Evolutionary conservation across 2,113 vertebrate genomes (phyloP).

Genomic region (Aptenodytes patagonicus): DNA sequence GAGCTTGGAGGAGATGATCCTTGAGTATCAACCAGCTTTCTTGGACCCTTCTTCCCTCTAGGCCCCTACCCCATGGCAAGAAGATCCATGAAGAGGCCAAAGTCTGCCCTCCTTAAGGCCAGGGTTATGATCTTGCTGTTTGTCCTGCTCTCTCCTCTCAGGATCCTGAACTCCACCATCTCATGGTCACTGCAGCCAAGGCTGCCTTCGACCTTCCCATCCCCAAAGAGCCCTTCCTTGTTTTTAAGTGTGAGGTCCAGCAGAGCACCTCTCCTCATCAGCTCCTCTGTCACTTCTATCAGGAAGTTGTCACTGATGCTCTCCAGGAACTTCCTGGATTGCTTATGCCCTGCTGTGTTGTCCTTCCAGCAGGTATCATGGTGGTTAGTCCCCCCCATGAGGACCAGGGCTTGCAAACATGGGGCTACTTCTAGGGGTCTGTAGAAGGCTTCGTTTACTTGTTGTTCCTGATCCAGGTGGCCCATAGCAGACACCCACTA

Average conservation of each 20-base stretch:
- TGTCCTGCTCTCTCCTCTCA: neutral
- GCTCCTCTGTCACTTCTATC: neutral
- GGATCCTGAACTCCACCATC: neutral
- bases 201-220: neutral
- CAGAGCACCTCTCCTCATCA: neutral
- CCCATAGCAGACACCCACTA: neutral
- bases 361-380: neutral
- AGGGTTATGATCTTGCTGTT: neutral
- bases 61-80: neutral
- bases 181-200: neutral
- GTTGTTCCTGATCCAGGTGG: neutral
- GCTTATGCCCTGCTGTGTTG: neutral
- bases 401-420: neutral
- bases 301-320: neutral
- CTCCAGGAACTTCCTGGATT: neutral
- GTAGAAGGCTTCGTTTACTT: neutral
- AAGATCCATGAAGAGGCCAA: neutral
- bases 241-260: neutral
- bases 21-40: neutral
- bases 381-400: neutral
- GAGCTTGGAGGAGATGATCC: neutral
- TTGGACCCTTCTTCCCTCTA: neutral
- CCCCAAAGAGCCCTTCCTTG: neutral
- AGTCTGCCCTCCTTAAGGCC: neutral
- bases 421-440: neutral